Percentiles rank a stretch among this genome's conserved stretches.
Evolutionary conservation across 1,140 invertebrate genomes (phyloP).

Genomic region (Drusus annulatus): DNA sequence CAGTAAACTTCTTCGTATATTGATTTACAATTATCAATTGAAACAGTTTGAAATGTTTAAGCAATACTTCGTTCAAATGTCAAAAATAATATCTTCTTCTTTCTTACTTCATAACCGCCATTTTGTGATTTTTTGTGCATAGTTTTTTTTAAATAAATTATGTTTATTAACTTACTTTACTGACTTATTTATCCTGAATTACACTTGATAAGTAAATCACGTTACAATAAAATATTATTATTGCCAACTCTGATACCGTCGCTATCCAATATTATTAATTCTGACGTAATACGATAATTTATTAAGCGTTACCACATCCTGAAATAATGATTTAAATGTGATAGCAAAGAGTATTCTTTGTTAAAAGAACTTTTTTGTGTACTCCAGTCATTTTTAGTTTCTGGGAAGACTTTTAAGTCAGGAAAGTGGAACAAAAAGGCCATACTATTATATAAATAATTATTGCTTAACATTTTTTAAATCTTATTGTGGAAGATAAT

Average conservation of each 20-base stretch:
- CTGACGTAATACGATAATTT: slow-evolving; percentile 22
- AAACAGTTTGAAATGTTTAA: too few relatives aligned
- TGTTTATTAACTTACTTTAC: not conserved
- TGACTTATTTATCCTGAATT: not conserved
- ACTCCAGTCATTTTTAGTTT: not conserved
- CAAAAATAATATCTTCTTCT: too few relatives aligned
- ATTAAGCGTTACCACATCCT: slow-evolving; percentile 31
- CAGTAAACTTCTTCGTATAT: too few relatives aligned
- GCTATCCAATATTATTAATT: not conserved
- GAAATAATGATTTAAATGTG: slow-evolving; percentile 11
- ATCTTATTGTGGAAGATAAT: too few relatives aligned
- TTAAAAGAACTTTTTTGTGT: not conserved
- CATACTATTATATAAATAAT: too few relatives aligned
- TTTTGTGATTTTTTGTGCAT: too few relatives aligned
- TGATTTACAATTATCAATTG: too few relatives aligned
- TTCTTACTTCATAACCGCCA: too few relatives aligned
- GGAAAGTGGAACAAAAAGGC: too few relatives aligned
- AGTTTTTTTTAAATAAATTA: too few relatives aligned
- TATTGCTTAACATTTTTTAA: too few relatives aligned
- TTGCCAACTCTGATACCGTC: not conserved
- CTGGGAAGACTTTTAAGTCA: not conserved
- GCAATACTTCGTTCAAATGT: too few relatives aligned
- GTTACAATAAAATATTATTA: not conserved
- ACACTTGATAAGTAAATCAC: not conserved
- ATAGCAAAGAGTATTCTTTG: not conserved